A percentile compares a stretch with the other conserved stretches of the same genome.
Conservation (phyloP, 1,140 invertebrate genomes). For the Littorina saxatilis region DNA sequence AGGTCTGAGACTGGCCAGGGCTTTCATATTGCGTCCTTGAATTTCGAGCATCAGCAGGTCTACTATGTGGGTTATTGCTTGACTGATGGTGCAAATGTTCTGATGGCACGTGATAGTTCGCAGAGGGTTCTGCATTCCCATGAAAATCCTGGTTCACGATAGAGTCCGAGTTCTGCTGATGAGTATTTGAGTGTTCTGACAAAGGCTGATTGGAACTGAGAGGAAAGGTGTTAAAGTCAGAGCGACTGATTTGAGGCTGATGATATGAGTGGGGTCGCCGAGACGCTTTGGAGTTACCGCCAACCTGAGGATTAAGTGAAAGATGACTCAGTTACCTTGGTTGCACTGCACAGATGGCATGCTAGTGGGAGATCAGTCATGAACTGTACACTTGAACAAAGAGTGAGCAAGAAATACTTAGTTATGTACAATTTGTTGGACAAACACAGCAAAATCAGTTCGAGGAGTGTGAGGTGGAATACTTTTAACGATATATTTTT, state of each 20-base stretch:
- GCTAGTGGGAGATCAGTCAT: too few relatives aligned
- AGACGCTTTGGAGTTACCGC: not conserved
- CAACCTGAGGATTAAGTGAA: constrained; percentile 33
- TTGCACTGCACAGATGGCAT: too few relatives aligned
- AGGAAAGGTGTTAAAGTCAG: constrained; percentile 5
- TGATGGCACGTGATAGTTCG: not conserved
- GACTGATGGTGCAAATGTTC: not conserved
- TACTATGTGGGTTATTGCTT: too few relatives aligned
- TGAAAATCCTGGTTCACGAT: not conserved
- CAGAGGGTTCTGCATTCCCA: not conserved
- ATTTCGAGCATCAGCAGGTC: too few relatives aligned
- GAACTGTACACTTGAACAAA: too few relatives aligned
- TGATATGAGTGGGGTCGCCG: constrained; percentile 29
- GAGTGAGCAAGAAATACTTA: too few relatives aligned
- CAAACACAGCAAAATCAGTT: too few relatives aligned
- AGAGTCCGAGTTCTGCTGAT: not conserved
- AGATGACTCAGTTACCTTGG: not conserved
- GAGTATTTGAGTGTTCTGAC: not conserved
- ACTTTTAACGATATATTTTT: too few relatives aligned
- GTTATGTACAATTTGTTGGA: too few relatives aligned
- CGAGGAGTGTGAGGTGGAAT: too few relatives aligned
- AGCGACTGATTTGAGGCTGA: not conserved
- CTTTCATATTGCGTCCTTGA: too few relatives aligned
- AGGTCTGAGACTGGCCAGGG: not conserved
- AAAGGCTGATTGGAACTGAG: not conserved